Conservation (phyloP, 2,113 vertebrate species). For the Mobula hypostoma region DNA sequence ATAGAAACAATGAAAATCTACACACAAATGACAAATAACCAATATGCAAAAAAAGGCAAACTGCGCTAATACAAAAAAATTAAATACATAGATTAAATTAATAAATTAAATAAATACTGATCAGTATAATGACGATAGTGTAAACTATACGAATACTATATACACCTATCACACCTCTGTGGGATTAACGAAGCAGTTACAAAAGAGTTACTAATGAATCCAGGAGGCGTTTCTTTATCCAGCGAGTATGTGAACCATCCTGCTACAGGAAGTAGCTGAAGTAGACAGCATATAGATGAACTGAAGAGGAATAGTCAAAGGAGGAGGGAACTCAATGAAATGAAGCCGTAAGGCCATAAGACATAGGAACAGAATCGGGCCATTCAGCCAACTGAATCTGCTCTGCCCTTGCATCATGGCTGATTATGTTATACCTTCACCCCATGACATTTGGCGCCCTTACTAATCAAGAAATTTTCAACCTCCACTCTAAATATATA, state of each 20-base stretch:
- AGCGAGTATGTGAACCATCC: neutral
- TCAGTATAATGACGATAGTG: neutral
- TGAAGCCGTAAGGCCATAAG: neutral
- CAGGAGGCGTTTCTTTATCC: neutral
- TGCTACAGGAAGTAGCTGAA: neutral
- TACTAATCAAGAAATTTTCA: too few species aligned
- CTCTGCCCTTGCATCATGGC: too few species aligned
- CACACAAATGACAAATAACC: too few species aligned
- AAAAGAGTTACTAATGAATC: neutral
- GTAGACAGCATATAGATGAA: neutral
- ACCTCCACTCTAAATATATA: too few species aligned
- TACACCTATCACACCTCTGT: neutral
- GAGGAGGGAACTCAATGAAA: neutral
- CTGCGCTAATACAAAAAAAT: too few species aligned
- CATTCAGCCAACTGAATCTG: too few species aligned
- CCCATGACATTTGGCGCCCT: too few species aligned
- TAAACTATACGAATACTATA: neutral
- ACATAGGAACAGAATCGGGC: too few species aligned
- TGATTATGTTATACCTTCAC: too few species aligned
- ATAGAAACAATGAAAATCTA: too few species aligned
- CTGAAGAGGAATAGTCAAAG: neutral
- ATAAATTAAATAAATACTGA: neutral
- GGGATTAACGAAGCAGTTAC: neutral
- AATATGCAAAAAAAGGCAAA: too few species aligned
- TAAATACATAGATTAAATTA: too few species aligned